Percentiles rank a stretch among this genome's conserved stretches.
Conservation (phyloP, 1,140 invertebrate species). For the Drosophila athabasca region DNA sequence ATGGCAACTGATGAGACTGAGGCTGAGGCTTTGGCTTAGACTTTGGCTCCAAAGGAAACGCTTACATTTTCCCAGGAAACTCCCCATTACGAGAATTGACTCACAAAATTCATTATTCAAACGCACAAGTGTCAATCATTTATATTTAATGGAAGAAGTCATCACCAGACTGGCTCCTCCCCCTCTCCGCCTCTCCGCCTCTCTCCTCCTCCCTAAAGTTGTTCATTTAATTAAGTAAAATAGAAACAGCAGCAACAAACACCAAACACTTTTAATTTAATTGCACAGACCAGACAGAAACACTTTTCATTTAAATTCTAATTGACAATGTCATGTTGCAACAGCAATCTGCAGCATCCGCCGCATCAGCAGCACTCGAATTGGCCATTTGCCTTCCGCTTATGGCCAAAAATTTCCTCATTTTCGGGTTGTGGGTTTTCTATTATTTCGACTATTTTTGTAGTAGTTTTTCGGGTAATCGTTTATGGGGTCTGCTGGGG, state of each 20-base stretch:
- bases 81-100: background rate
- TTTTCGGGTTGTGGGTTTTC: slow-evolving; percentile 1
- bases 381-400: slow-evolving; percentile 3
- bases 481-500: background rate
- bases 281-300: slow-evolving; percentile 1
- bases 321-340: slow-evolving; percentile 18
- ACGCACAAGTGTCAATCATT: slow-evolving; percentile 31
- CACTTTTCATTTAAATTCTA: slow-evolving; percentile 28
- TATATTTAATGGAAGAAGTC: slow-evolving; percentile 27
- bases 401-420: background rate
- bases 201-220: background rate
- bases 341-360: background rate
- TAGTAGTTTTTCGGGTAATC: background rate
- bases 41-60: background rate
- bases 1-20: background rate
- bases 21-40: background rate
- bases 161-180: background rate
- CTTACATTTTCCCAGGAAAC: no score
- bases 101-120: slow-evolving; percentile 9
- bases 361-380: background rate
- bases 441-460: background rate
- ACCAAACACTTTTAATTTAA: slow-evolving; percentile 32
- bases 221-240: slow-evolving; percentile 40
- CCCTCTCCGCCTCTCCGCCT: background rate
- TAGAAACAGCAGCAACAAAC: slow-evolving; percentile 9